These are phyloP conservation scores for Arvicanthis niloticus DNA, from an alignment of 2,113 vertebrate species.

Conservation along the genomic window DNA sequence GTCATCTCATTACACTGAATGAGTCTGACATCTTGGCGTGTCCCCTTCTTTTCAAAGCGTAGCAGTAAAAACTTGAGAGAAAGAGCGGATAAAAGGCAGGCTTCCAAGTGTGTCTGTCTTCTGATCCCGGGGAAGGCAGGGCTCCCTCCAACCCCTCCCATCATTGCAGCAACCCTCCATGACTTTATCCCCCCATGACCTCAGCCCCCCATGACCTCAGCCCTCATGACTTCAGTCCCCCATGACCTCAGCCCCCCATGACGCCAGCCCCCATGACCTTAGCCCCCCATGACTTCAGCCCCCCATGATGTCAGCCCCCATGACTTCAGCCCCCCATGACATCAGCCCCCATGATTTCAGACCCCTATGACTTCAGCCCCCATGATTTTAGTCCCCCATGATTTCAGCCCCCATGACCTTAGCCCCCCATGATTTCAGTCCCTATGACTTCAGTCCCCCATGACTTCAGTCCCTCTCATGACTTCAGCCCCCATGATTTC, in stretches of 20 bases:
- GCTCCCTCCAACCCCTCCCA: fast-evolving
- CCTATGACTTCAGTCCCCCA: too few species aligned
- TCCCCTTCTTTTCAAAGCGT: background rate
- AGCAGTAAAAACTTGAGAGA: background rate
- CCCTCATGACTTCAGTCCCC: background rate
- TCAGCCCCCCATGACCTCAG: too few species aligned
- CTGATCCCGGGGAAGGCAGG: background rate
- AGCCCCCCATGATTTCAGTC: too few species aligned
- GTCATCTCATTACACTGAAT: background rate
- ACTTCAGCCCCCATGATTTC: too few species aligned
- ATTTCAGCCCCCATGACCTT: too few species aligned
- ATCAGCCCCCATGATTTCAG: background rate
- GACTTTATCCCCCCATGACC: too few species aligned
- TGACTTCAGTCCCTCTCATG: too few species aligned
- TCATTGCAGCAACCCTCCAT: background rate
- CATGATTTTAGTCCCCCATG: too few species aligned
- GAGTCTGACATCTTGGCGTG: background rate
- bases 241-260: too few species aligned
- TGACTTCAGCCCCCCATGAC: background rate
- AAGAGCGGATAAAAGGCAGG: background rate
- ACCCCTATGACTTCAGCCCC: too few species aligned
- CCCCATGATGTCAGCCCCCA: too few species aligned
- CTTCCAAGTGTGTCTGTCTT: background rate
- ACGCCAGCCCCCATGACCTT: background rate
- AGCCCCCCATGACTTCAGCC: too few species aligned